A percentile compares a stretch with the other conserved stretches of the same genome.
Conservation (phyloP, 2,888 invertebrate species). For the Heliconius sara region DNA sequence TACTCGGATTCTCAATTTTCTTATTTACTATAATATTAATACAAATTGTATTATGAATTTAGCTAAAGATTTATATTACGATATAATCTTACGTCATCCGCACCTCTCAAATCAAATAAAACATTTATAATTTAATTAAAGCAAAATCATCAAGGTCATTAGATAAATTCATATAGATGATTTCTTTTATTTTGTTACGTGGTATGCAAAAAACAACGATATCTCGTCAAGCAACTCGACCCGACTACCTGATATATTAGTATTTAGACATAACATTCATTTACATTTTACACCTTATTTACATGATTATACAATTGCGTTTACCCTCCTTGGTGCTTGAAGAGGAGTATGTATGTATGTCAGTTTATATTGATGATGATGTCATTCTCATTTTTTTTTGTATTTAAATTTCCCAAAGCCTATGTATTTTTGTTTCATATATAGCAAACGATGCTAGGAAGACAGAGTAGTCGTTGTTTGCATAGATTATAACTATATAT, state of each 20-base stretch:
- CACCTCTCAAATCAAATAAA: neutral
- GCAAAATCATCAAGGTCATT: slow-evolving; percentile 28
- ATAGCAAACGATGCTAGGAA: neutral
- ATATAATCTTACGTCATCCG: neutral
- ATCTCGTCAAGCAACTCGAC: slow-evolving; percentile 32
- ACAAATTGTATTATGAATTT: neutral
- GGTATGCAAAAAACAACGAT: slow-evolving; percentile 31
- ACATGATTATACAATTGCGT: slow-evolving; percentile 35
- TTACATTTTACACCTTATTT: slow-evolving; percentile 33
- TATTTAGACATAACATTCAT: slow-evolving; percentile 9
- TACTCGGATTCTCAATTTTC: neutral
- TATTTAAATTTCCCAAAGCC: too few relatives aligned
- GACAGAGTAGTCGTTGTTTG: neutral
- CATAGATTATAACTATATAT: neutral
- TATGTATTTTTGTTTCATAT: too few relatives aligned
- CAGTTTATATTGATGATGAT: neutral
- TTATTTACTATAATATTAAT: neutral
- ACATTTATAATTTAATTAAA: slow-evolving; percentile 16
- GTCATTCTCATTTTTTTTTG: too few relatives aligned
- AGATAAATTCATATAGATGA: slow-evolving; percentile 2
- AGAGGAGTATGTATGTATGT: slow-evolving; percentile 2
- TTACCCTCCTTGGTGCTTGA: slow-evolving; percentile 28
- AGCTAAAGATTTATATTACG: neutral
- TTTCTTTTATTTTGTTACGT: slow-evolving; percentile 25
- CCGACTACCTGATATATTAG: slow-evolving; percentile 30